Base-by-base conservation (phyloP, 2,797 vertebrate genomes). In the Peromyscus aztecus region DNA sequence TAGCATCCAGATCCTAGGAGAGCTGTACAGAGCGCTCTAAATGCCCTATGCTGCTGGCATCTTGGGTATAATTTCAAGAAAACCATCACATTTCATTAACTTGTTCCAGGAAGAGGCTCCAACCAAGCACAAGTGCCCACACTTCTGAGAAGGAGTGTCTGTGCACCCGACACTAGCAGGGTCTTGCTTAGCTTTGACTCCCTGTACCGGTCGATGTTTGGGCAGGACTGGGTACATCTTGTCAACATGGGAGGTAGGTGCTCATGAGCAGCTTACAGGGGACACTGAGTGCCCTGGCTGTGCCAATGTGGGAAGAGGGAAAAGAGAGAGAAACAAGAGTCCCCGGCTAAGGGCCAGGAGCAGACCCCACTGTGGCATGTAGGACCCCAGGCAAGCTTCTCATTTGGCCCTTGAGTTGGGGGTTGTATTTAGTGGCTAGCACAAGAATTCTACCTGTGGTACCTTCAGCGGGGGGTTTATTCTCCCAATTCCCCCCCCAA, bases 41-140 rank as follows among this genome's bases (percentile, higher is more conserved):
- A 55, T 63, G 21, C 34, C 43, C 37, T 27, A 13, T 55, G 16
- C 16, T 31, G 21, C 29, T 34, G 16, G 1, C 43, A 21, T 63
- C 87, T 31, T 34, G 14, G 40, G 73, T 88, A 40, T 2, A 23
- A 5, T 94, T 90, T 90, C 92, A 81, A 90, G 55, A 85, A 92
- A 67, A 57, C 9, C 40, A 59, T 82, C 90, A 52, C 2, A 12
- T 49, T 55, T 88, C 77, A 43, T 88, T 78, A 24, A 55, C 65
- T 77, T 94, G 55, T 95, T 95, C 90, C 37, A 80, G 93, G 90
- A 94, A 97, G 34, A 55, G 46, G 13, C 46, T 87, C 61, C 16
- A 3, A 1, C n/a, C n/a, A 43, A 90, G 88, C 17, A 77, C 55
- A 61, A 90, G 27, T 43, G 9, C 4, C 75, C 69, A 65, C 43